Evolutionary conservation across 1,140 invertebrate genomes (phyloP).

Genomic region (Callitettix versicolor): DNA sequence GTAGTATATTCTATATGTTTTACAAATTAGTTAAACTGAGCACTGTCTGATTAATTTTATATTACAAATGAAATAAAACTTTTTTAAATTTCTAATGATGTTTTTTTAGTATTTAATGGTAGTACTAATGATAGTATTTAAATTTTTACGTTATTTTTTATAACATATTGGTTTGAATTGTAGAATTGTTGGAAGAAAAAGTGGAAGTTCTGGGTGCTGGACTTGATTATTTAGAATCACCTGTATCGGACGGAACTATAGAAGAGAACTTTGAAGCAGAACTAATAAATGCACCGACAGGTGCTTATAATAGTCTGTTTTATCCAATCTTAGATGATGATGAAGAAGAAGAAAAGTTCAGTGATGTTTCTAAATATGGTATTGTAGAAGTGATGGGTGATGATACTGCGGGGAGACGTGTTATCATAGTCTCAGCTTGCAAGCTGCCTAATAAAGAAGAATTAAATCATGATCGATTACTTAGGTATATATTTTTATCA

Average conservation of each 20-base stretch:
- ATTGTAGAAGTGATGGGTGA: constrained; percentile 87
- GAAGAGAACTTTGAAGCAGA: constrained; percentile 91
- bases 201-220: constrained; percentile 34
- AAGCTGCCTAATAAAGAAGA: constrained; percentile 79
- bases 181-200: constrained; percentile 40
- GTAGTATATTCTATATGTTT: too few relatives aligned
- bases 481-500: too few relatives aligned
- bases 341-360: constrained; percentile 53
- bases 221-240: constrained; percentile 57
- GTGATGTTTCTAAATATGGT: constrained; percentile 69
- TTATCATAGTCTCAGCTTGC: constrained; percentile 91
- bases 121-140: too few relatives aligned
- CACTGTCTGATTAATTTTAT: too few relatives aligned
- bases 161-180: not conserved
- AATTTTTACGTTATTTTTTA: too few relatives aligned
- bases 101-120: too few relatives aligned
- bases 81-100: too few relatives aligned
- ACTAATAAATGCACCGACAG: constrained; percentile 53
- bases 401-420: constrained; percentile 80
- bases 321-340: constrained; percentile 33
- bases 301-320: constrained; percentile 36
- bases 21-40: too few relatives aligned
- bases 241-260: constrained; percentile 75
- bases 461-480: constrained; percentile 69
- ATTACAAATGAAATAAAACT: too few relatives aligned